phyloP scores from a whole-genome alignment of 2,888 invertebrate genomes.

The Axea sp. region DNA sequence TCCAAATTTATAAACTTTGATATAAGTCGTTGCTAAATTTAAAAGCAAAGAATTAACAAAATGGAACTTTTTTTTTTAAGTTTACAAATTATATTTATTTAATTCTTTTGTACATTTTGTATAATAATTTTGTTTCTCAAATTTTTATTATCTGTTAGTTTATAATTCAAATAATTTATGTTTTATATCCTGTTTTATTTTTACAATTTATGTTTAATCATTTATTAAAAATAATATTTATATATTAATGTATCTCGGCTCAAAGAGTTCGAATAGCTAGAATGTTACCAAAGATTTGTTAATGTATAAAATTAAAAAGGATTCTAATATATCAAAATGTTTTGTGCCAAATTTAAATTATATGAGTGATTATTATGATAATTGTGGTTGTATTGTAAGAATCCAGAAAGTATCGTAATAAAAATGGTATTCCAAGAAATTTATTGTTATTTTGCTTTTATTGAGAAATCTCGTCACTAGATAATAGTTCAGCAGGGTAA shows the following conservation, averaged over 20 bases:
- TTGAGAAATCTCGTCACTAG: too few relatives aligned
- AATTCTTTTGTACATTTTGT: constrained; percentile 21
- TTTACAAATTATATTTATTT: constrained; percentile 35
- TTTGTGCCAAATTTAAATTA: constrained; percentile 63
- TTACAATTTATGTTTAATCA: constrained; percentile 4
- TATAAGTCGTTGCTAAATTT: constrained; percentile 23
- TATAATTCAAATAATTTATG: constrained; percentile 1
- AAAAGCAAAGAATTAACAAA: too few relatives aligned
- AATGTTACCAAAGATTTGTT: constrained; percentile 63
- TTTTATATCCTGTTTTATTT: constrained; percentile 4
- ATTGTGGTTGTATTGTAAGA: constrained; percentile 47
- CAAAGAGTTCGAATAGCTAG: constrained; percentile 60
- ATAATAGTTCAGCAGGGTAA: not conserved
- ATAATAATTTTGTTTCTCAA: constrained; percentile 21
- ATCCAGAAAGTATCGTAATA: constrained; percentile 44
- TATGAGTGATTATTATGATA: constrained; percentile 54
- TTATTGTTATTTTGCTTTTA: too few relatives aligned
- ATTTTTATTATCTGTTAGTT: constrained; percentile 27
- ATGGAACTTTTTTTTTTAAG: not conserved
- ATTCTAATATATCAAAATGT: constrained; percentile 60
- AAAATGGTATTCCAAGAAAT: constrained; percentile 30
- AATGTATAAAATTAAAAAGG: constrained; percentile 46
- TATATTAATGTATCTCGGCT: constrained; percentile 48
- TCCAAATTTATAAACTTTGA: constrained; percentile 31
- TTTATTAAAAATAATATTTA: constrained; percentile 30